Conservation (phyloP, 2,113 vertebrate species). For the Meleagris gallopavo region DNA sequence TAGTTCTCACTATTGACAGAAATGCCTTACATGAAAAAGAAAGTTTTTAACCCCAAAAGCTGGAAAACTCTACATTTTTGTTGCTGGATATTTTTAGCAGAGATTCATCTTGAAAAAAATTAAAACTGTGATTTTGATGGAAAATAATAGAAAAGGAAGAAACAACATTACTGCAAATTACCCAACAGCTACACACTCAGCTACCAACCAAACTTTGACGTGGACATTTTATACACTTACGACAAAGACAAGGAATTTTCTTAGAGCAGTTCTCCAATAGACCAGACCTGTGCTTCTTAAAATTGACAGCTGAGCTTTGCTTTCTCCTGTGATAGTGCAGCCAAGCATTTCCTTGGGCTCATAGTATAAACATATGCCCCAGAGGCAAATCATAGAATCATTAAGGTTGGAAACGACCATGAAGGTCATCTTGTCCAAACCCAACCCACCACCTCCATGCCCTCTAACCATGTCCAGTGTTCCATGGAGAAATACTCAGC, state of each 20-base stretch:
- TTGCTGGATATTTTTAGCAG: not conserved
- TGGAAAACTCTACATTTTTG: not conserved
- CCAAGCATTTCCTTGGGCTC: not conserved
- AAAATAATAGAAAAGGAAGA: not conserved
- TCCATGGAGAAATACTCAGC: not conserved
- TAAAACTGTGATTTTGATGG: not conserved
- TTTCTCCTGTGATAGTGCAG: not conserved
- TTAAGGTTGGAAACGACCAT: too few species aligned
- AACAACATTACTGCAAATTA: fast-evolving
- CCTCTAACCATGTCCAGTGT: too few species aligned
- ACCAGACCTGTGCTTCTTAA: not conserved
- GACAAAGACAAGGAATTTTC: not conserved
- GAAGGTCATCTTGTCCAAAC: too few species aligned
- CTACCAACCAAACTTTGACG: not conserved
- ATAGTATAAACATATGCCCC: not conserved
- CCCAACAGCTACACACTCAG: not conserved
- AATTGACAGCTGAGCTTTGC: not conserved
- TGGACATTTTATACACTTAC: not conserved
- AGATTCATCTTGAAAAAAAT: not conserved
- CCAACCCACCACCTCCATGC: too few species aligned
- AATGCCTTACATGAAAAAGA: not conserved
- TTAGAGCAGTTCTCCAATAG: not conserved
- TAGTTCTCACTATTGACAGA: too few species aligned
- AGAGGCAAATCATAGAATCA: not conserved
- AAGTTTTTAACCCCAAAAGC: not conserved